These are phyloP conservation scores for Onchidella celtica DNA, from an alignment of 2,888 invertebrate species.

Conservation along the genomic window DNA sequence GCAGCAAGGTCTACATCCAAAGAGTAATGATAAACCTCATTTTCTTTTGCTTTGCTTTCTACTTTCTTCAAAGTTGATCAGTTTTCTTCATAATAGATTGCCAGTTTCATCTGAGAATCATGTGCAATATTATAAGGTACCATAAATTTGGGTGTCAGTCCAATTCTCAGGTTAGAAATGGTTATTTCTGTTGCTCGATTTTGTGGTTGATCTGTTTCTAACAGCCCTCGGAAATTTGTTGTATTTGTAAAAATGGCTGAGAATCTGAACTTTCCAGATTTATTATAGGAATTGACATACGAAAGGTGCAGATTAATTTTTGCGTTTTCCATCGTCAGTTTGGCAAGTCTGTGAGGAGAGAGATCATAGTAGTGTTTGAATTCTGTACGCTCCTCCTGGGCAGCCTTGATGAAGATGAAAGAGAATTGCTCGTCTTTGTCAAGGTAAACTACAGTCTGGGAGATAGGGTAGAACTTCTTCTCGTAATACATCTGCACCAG, in stretches of 20 bases:
- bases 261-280: constrained; percentile 64
- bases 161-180: constrained; percentile 58
- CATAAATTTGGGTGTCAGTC: constrained; percentile 68
- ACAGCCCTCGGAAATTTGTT: constrained; percentile 61
- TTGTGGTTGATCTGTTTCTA: constrained; percentile 62
- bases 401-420: constrained; percentile 69
- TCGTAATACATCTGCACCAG: constrained; percentile 69
- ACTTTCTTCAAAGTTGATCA: no score
- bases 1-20: no score
- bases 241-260: constrained; percentile 74
- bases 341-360: constrained; percentile 59
- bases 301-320: constrained; percentile 60
- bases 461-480: constrained; percentile 68
- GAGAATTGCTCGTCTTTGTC: constrained; percentile 67
- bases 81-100: constrained; percentile 39
- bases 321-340: constrained; percentile 61
- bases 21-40: no score
- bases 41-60: no score
- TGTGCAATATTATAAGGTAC: constrained; percentile 55
- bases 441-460: constrained; percentile 68
- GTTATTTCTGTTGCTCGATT: constrained; percentile 59
- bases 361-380: constrained; percentile 68
- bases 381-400: constrained; percentile 45
- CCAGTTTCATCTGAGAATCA: constrained; percentile 35
- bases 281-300: constrained; percentile 69